These are phyloP conservation scores for Brachionus koreanus DNA, from an alignment of 1,140 invertebrate genomes.

Conservation along the genomic window DNA sequence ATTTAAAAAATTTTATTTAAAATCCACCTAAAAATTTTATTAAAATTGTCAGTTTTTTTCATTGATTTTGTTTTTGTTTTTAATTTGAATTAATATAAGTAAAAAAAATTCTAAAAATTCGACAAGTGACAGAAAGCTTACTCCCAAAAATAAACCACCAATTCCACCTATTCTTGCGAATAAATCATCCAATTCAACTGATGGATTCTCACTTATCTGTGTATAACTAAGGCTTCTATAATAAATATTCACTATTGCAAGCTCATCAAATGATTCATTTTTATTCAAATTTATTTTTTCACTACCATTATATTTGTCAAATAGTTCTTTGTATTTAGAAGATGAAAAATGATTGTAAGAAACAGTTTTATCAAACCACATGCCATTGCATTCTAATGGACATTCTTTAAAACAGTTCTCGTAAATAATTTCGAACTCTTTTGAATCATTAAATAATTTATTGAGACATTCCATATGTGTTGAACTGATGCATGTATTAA, in stretches of 20 bases:
- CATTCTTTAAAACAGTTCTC: neutral
- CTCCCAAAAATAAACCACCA: neutral
- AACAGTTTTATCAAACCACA: neutral
- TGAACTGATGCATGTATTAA: neutral
- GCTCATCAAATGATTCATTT: neutral
- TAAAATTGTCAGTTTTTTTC: too few relatives aligned
- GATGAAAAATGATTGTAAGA: neutral
- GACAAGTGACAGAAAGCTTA: neutral
- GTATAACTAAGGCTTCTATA: neutral
- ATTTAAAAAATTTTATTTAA: too few relatives aligned
- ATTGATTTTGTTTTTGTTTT: neutral
- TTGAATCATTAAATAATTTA: neutral
- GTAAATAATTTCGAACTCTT: neutral
- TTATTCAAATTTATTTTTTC: neutral
- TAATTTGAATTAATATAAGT: neutral
- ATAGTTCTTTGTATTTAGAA: neutral
- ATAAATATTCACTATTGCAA: neutral
- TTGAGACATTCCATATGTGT: neutral
- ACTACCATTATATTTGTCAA: neutral
- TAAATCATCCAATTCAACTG: neutral
- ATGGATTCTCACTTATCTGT: neutral
- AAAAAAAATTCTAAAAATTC: neutral
- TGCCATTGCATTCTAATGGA: neutral
- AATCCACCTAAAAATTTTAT: too few relatives aligned
- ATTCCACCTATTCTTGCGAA: neutral